A percentile compares a stretch with the other conserved stretches of the same genome.
phyloP scores from a whole-genome alignment of 1,140 invertebrate genomes.

The Antheraea mylitta region DNA sequence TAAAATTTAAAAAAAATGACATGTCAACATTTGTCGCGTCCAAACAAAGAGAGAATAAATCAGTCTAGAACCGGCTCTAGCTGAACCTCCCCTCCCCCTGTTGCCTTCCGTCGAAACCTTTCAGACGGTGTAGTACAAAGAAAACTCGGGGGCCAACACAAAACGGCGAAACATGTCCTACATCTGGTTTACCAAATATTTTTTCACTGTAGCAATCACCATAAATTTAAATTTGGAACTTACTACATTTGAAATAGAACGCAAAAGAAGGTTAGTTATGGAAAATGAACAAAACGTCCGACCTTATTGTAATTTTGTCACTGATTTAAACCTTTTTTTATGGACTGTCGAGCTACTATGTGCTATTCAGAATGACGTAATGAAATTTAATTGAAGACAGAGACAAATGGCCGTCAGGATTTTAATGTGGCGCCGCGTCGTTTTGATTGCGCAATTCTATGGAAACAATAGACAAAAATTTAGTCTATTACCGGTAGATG shows the following conservation, averaged over 20 bases:
- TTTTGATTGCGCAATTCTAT: conserved; percentile 11
- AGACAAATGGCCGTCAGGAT: conserved; percentile 28
- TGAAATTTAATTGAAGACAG: conserved; percentile 46
- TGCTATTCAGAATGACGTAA: conserved; percentile 33
- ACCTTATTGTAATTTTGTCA: background rate
- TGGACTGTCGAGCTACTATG: conserved; percentile 25
- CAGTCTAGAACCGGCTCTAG: conserved; percentile 34
- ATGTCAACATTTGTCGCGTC: conserved; percentile 58
- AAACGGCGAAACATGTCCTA: conserved; percentile 46
- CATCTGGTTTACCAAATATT: conserved; percentile 52
- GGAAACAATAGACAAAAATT: background rate
- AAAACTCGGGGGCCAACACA: conserved; percentile 35
- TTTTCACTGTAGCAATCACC: conserved; percentile 32
- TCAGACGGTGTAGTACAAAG: conserved; percentile 47
- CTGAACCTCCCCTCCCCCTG: conserved; percentile 30
- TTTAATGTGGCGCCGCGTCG: conserved; percentile 22
- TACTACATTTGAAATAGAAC: conserved; percentile 18
- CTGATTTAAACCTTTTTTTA: conserved; percentile 30
- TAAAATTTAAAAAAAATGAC: conserved; percentile 53
- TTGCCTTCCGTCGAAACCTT: conserved; percentile 18
- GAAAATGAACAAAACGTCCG: conserved; percentile 1
- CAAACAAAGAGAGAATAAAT: conserved; percentile 71
- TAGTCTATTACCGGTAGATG: background rate
- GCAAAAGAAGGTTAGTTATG: conserved; percentile 2
- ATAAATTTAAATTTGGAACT: conserved; percentile 36